These are phyloP conservation scores for Oenanthe melanoleuca DNA, from an alignment of 2,113 vertebrate genomes.

Conservation along the genomic window DNA sequence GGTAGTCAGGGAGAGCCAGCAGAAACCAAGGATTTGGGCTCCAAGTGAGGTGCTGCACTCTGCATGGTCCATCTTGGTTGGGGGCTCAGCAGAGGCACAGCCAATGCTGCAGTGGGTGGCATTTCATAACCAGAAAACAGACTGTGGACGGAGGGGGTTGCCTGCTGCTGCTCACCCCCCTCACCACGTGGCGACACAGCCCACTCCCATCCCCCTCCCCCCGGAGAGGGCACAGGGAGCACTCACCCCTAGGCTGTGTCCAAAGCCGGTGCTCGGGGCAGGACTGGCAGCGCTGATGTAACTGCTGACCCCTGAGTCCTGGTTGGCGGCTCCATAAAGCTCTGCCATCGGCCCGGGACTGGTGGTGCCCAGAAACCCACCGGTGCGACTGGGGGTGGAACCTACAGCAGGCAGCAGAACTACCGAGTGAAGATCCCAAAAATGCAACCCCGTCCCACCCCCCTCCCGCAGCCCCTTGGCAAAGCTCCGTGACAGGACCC, in stretches of 20 bases:
- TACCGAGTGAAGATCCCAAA: conserved; percentile 61
- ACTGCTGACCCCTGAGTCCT: conserved; percentile 97
- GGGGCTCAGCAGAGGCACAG: neutral
- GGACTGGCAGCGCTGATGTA: conserved; percentile 98
- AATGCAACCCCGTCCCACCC: neutral
- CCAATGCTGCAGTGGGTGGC: neutral
- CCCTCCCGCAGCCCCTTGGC: neutral
- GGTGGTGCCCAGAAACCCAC: conserved; percentile 96
- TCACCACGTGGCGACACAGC: fast-evolving
- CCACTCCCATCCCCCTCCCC: neutral
- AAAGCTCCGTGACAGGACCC: neutral
- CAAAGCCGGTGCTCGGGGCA: conserved; percentile 94
- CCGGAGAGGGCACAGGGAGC: neutral
- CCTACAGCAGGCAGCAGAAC: conserved; percentile 81
- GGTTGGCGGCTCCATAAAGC: conserved; percentile 92
- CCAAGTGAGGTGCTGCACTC: neutral
- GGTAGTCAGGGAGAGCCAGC: neutral
- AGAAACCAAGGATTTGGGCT: neutral
- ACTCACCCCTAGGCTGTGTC: conserved; percentile 97
- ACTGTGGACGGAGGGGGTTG: neutral
- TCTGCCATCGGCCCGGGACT: conserved; percentile 98
- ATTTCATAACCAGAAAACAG: neutral
- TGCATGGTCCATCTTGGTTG: fast-evolving
- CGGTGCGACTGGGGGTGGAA: conserved; percentile 91
- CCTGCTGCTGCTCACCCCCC: neutral